phyloP scores from a whole-genome alignment of 2,888 invertebrate genomes.

The Nephrotoma flavescens region DNA sequence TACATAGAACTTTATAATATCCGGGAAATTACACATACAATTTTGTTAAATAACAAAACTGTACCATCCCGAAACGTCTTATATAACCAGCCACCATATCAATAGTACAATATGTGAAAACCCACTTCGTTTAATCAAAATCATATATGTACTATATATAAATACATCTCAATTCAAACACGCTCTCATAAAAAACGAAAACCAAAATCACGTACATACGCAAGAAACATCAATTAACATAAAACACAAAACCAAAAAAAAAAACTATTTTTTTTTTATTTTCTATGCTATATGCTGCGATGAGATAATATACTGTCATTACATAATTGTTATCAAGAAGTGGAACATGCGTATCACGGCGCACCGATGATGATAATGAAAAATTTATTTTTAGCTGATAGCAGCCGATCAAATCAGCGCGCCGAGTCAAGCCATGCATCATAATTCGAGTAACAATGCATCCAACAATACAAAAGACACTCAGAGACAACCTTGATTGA shows the following conservation, averaged over 20 bases:
- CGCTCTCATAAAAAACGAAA: neutral
- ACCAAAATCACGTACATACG: neutral
- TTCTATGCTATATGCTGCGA: neutral
- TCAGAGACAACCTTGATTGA: neutral
- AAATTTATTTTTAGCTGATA: neutral
- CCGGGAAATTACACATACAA: too few relatives aligned
- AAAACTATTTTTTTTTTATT: neutral
- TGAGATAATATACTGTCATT: neutral
- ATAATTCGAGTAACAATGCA: neutral
- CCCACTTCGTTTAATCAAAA: neutral
- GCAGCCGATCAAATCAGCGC: neutral
- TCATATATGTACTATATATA: neutral
- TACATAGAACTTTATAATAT: too few relatives aligned
- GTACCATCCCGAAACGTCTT: too few relatives aligned
- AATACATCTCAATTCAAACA: neutral
- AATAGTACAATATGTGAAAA: neutral
- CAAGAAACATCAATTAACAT: neutral
- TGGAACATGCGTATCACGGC: neutral
- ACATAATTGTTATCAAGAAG: neutral
- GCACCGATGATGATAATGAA: neutral
- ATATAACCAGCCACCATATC: too few relatives aligned
- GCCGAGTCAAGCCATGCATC: neutral
- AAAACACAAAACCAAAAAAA: neutral
- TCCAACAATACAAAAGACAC: neutral
- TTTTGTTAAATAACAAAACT: too few relatives aligned